Evolutionary conservation across 2,113 vertebrate species (phyloP).

Genomic region (Prunella fulvescens): DNA sequence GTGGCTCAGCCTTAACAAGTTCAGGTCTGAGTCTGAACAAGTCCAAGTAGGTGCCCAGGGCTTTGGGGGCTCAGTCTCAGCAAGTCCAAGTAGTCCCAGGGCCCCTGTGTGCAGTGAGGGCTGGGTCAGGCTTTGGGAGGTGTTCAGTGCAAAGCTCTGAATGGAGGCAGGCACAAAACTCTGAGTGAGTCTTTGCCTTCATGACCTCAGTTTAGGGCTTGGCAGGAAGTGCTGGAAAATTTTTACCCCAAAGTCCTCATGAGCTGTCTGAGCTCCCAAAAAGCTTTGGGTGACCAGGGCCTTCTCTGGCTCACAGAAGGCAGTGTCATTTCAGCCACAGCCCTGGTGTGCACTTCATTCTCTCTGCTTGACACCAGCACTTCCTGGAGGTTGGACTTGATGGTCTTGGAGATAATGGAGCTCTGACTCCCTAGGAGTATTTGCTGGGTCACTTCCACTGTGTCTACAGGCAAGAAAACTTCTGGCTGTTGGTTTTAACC

Average conservation of each 20-base stretch:
- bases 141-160: background rate
- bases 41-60: background rate
- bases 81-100: background rate
- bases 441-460: background rate
- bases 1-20: no score
- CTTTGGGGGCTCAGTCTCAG: background rate
- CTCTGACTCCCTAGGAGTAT: background rate
- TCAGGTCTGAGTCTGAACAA: background rate
- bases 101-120: background rate
- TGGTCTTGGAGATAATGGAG: background rate
- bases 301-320: background rate
- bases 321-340: rapidly evolving
- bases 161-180: background rate
- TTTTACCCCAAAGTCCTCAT: background rate
- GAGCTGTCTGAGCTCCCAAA: background rate
- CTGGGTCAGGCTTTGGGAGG: background rate
- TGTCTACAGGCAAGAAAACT: background rate
- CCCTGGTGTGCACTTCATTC: rapidly evolving
- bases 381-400: background rate
- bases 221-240: background rate
- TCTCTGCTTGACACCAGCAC: background rate
- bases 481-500: background rate
- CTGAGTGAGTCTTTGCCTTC: background rate
- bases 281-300: background rate
- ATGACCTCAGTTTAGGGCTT: background rate